Base-by-base conservation (phyloP, 2,797 vertebrate species). In the Pseudopleuronectes americanus region DNA sequence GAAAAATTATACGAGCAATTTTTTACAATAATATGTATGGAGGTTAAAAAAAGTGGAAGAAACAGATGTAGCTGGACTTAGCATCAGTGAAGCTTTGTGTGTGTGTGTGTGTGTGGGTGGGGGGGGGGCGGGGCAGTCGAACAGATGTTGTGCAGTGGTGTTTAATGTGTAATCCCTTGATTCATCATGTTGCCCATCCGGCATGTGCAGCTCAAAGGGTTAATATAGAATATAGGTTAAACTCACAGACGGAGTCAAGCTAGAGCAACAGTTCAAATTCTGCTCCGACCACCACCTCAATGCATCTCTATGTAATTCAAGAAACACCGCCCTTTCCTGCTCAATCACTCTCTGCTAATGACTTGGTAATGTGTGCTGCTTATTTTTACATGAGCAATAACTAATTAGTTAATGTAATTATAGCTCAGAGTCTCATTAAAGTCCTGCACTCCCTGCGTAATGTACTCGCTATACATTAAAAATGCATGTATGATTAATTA, bases 171-270 rank as follows among this genome's bases (percentile, higher is more conserved):
- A 91, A 91, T 90, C 87, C 76, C 57, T 47, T 51, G 78, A 76
- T 80, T 79, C 57, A 68, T 77, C 82, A 71, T 64, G 74, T 54
- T 19, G 64, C 57, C 77, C 78, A 84, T 70, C 48, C 64, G 56
- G 28, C 66, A 45, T 55, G 57, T 64, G 55, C 45, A 66, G 75
- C 71, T 83, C 69, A 83, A 63, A 82, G 74, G 65, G 86, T 89
- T 89, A 85, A 89, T 77, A 83, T 73, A 57, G 69, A 76, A 86
- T 89, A 75, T 78, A 84, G 89, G 82, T 84, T 87, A 81, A 80
- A 82, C 68, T 71, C 67, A 54, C 67, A 75, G 13, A 41, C 43
- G 17, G 9, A 74, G 22, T 33, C 3, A 38, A 23, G 23, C 38
- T 7, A 60, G 71, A 49, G 41, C 61, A 74, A 68, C 23, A 55